Evolutionary conservation across 2,888 invertebrate species (phyloP).

Genomic region (Tenthredo distinguenda): DNA sequence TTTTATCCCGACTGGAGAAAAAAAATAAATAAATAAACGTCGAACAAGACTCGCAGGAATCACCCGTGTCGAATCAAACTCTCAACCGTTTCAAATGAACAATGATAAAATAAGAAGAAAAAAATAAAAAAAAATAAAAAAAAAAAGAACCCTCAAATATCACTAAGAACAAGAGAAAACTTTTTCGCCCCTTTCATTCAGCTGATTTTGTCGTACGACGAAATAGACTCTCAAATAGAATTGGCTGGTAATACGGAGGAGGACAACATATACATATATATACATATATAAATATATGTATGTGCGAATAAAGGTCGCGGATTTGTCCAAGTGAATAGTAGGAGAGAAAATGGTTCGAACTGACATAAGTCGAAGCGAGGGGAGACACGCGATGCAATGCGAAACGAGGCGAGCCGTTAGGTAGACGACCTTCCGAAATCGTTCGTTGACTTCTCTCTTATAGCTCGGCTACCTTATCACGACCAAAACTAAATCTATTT

Average conservation of each 20-base stretch:
- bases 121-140: not conserved
- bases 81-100: not conserved
- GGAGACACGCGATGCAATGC: not conserved
- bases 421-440: conserved; percentile 52
- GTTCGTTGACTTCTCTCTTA: conserved; percentile 29
- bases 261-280: too few relatives aligned
- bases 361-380: not conserved
- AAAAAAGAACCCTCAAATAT: not conserved
- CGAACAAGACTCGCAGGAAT: not conserved
- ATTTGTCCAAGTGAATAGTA: not conserved
- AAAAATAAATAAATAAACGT: not conserved
- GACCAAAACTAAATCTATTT: conserved; percentile 40
- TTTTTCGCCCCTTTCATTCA: not conserved
- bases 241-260: not conserved
- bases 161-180: not conserved
- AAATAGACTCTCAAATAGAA: not conserved
- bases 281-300: too few relatives aligned
- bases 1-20: not conserved
- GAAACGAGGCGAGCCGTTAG: conserved; percentile 38
- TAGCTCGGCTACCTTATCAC: not conserved
- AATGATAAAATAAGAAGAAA: not conserved
- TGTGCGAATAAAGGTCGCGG: conserved; percentile 12
- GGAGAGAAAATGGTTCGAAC: not conserved
- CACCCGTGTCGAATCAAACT: conserved; percentile 1
- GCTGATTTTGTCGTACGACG: not conserved